Evolutionary conservation across 1,140 invertebrate species (phyloP).

Genomic region (Bilobella aurantiaca): DNA sequence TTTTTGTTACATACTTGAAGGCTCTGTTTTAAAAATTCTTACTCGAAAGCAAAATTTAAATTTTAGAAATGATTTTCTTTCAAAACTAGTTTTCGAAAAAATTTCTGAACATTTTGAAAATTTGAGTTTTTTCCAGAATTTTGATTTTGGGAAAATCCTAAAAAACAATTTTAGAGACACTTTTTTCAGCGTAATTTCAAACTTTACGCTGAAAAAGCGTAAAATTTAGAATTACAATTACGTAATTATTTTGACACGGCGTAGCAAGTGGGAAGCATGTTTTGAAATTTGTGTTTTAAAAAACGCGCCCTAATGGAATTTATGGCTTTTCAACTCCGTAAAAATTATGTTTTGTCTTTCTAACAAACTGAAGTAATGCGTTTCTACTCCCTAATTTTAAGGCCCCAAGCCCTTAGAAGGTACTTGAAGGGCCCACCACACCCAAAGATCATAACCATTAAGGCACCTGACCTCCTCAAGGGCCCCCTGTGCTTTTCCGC

Average conservation of each 20-base stretch:
- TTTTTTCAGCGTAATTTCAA: no score
- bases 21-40: no score
- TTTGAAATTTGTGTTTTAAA: not conserved
- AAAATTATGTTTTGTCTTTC: conserved; percentile 6
- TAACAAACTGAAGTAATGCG: not conserved
- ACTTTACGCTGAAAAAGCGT: no score
- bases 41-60: no score
- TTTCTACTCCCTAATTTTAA: not conserved
- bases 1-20: no score
- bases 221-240: conserved; percentile 1
- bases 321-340: not conserved
- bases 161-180: no score
- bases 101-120: no score
- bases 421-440: not conserved
- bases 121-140: no score
- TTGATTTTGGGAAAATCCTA: no score
- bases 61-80: no score
- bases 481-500: not conserved
- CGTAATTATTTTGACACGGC: not conserved
- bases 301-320: conserved; percentile 2
- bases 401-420: not conserved
- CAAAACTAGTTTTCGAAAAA: no score
- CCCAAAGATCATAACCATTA: not conserved
- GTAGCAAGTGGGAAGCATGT: not conserved
- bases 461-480: conserved; percentile 5